Evolutionary conservation across 2,888 invertebrate genomes (phyloP), one percentile per base, ranked within the genome.

Genomic region (Sesia apiformis): DNA sequence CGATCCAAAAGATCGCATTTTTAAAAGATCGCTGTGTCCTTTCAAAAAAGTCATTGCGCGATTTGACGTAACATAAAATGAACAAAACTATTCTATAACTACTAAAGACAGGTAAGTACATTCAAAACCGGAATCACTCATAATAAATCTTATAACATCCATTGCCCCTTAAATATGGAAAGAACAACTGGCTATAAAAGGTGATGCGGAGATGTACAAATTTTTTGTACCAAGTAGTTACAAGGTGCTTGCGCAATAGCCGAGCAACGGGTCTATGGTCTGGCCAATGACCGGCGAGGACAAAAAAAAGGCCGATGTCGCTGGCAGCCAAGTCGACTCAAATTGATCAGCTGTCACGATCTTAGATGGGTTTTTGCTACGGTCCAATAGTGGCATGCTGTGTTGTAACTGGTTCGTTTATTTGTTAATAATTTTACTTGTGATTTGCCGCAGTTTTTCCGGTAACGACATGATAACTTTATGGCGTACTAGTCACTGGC

Each of bases 241-340:
- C n/a, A 46, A 46, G 46, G 53, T 54, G 53, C 57, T 72, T 72
- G 63, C 67, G 67, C 64, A 72, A 70, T 58, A 40, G 40, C 53
- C 66, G 68, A 66, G 62, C 72, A 68, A 56, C 57, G 64, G 58
- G 69, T 70, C 65, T 57, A 46, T 52, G 42, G 46, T 40, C 50
- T 23, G 70, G 75, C 55, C 76, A 72, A 63, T 74, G 76, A 76
- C 76, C 75, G 74, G 60, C n/a, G n/a, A 23, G 40, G 51, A 65
- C 64, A 72, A 74, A 74, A 70, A 74, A 67, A 61, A 56, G 52
- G 57, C 56, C 62, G 58, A 63, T 64, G 58, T 61, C 62, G 59
- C 55, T 63, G 62, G 58, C 55, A 58, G 57, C 53, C 4, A 38
- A 7, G 7, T 7, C 46, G 46, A 8, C 46, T 46, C 58, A 57